Evolutionary conservation across 2,888 invertebrate genomes (phyloP), one percentile per base, ranked within the genome.

Genomic region (Microdon myrmicae): DNA sequence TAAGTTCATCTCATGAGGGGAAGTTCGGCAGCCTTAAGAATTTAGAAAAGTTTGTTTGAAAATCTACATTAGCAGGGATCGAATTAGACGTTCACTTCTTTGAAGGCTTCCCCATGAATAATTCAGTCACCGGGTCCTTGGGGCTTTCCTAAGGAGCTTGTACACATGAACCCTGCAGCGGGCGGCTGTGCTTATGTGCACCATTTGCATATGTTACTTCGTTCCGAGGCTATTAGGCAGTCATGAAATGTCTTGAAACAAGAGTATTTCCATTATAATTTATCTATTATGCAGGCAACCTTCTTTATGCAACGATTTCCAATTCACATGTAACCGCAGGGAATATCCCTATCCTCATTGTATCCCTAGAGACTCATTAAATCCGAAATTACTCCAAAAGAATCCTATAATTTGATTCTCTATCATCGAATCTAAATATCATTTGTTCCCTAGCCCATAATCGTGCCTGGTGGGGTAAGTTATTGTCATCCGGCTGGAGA

Each of bases 341-440:
- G 8, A 8, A 3, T 13, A 13, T 7, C 3, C 4, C 16, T 26
- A 26, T 17, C 10, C 28, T 12, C 1, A 8, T 6, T 44, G 8
- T 47, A 10, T 35, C 45, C 14, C 34, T 7, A 14, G 38, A 39
- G 59, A 41, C 10, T 39, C 53, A 45, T 59, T 34, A 53, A 44
- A 32, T 13, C 20, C 10, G 19, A 29, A 48, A 29, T 35, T 28
- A 39, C 14, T 25, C 7, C 4, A 22, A 20, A 38, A 38, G 17
- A 13, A 19, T 19, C 43, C 26, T 8, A 44, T 41, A 49, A 56
- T 56, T 56, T 43, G 56, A 56, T 56, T 48, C 37, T 29, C 29
- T 29, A 17, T 20, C 49, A 43, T 43, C 37, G 37, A 48, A 56
- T 56, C 56, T 37, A 43, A 55, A 20, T 37, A 37, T 43, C 41